These are phyloP conservation scores for Carduelis carduelis DNA, from an alignment of 2,797 vertebrate genomes.

Conservation along the genomic window DNA sequence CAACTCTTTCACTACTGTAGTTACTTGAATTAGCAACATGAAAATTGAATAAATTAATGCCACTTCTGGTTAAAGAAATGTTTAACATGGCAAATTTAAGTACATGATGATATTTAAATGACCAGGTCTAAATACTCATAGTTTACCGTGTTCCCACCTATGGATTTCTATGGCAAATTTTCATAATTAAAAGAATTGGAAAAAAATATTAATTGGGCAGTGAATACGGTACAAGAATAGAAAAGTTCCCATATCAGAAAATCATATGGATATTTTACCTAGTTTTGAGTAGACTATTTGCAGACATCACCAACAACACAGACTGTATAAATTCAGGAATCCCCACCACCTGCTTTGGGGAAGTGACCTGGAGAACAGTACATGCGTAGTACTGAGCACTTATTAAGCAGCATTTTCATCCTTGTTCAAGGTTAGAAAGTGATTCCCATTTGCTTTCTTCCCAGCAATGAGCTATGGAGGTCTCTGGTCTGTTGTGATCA, in stretches of 20 bases:
- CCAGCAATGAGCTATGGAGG: not conserved
- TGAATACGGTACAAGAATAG: not conserved
- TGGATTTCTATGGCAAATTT: not conserved
- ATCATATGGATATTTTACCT: not conserved
- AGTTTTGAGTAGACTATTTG: not conserved
- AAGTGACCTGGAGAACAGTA: not conserved
- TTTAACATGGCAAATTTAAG: not conserved
- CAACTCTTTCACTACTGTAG: not conserved
- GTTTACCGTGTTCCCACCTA: not conserved
- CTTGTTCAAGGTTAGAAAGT: not conserved
- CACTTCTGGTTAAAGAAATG: not conserved
- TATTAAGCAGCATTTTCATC: not conserved
- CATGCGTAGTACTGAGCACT: not conserved
- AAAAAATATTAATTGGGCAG: not conserved
- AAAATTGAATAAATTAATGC: not conserved
- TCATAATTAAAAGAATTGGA: not conserved
- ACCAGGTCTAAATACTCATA: not conserved
- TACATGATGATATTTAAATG: not conserved
- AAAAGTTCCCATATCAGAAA: not conserved
- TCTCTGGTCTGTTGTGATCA: not conserved
- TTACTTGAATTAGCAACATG: not conserved
- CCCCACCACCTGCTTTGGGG: rapidly evolving
- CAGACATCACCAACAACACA: not conserved
- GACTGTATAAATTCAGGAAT: not conserved
- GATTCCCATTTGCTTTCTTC: not conserved